Evolutionary conservation across 2,797 vertebrate genomes (phyloP).

Genomic region (Pangasius krempfi): DNA sequence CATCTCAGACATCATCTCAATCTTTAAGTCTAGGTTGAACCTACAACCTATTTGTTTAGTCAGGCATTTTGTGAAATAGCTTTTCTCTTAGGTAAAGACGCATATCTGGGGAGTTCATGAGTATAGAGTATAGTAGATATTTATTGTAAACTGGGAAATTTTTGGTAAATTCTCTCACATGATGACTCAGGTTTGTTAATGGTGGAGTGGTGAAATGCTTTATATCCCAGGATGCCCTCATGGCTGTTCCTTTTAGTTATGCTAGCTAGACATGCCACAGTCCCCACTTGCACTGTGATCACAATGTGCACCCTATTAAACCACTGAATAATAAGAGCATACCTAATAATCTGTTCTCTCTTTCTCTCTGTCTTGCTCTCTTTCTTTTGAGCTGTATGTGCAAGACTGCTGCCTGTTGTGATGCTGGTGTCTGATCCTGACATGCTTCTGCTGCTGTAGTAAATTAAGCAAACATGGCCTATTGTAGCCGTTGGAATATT

Average conservation of each 20-base stretch:
- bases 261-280: not conserved
- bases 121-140: not conserved
- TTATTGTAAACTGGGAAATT: not conserved
- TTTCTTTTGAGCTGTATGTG: not conserved
- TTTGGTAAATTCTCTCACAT: not conserved
- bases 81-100: not conserved
- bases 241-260: not conserved
- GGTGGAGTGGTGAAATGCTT: not conserved
- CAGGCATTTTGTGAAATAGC: not conserved
- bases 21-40: not conserved
- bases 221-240: not conserved
- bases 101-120: not conserved
- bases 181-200: not conserved
- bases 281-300: not conserved
- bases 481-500: not conserved
- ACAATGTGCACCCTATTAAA: not conserved
- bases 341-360: not conserved
- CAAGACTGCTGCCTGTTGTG: not conserved
- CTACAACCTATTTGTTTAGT: not conserved
- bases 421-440: not conserved
- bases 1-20: not conserved
- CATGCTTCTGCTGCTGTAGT: not conserved
- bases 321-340: not conserved
- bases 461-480: not conserved
- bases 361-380: not conserved